A percentile compares a stretch with the other conserved stretches of the same genome.
Evolutionary conservation across 2,888 invertebrate species (phyloP).

Genomic region (Abrostola tripartita): DNA sequence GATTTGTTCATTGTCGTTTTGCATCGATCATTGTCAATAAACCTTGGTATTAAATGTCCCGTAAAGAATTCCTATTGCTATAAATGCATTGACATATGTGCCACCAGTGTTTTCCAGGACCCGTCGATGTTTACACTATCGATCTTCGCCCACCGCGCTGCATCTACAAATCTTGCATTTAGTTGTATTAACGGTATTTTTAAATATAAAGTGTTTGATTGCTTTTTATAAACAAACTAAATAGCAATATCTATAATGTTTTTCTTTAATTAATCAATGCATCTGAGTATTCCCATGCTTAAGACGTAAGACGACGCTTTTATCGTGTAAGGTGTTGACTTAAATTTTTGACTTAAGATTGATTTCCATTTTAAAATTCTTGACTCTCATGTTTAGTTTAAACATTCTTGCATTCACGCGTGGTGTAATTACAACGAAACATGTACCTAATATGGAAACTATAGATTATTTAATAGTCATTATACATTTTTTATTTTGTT

Average conservation of each 20-base stretch:
- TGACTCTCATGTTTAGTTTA: constrained; percentile 12
- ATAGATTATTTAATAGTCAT: constrained; percentile 12
- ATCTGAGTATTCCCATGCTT: constrained; percentile 2
- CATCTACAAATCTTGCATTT: constrained; percentile 32
- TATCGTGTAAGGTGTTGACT: background rate
- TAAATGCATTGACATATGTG: constrained; percentile 39
- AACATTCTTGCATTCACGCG: constrained; percentile 7
- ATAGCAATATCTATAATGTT: constrained; percentile 14
- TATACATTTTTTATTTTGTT: no score
- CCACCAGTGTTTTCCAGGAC: constrained; percentile 22
- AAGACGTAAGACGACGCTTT: background rate
- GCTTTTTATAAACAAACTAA: constrained; percentile 10
- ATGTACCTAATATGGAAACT: constrained; percentile 10
- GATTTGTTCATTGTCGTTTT: constrained; percentile 36
- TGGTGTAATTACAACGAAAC: constrained; percentile 5
- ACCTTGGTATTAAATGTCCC: constrained; percentile 40
- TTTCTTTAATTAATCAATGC: constrained; percentile 20
- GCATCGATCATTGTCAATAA: constrained; percentile 53
- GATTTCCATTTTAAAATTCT: constrained; percentile 11
- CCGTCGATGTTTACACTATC: constrained; percentile 33
- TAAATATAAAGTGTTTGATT: constrained; percentile 23
- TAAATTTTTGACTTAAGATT: background rate
- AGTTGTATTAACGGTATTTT: constrained; percentile 7
- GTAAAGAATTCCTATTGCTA: constrained; percentile 39
- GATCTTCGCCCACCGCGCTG: constrained; percentile 32